phyloP scores from a whole-genome alignment of 2,113 vertebrate species.

The Prinia subflava region DNA sequence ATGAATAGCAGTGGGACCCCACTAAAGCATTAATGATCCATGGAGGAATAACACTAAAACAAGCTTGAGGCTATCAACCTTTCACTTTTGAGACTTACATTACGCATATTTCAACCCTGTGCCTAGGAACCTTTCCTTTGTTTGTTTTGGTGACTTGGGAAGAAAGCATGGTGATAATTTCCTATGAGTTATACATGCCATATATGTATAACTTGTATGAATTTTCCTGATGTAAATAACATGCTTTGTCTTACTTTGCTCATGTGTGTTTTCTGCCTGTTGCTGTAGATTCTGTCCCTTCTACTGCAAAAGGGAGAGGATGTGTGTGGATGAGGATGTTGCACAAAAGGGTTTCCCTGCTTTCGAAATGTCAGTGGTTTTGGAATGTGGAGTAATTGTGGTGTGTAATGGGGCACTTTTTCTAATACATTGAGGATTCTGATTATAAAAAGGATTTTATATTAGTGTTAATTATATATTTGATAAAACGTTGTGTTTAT shows the following conservation, averaged over 20 bases:
- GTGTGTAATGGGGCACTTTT: not conserved
- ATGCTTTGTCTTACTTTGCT: not conserved
- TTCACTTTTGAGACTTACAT: not conserved
- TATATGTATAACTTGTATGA: not conserved
- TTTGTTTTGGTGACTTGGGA: not conserved
- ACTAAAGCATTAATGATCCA: constrained; percentile 21
- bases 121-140: not conserved
- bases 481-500: not conserved
- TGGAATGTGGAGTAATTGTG: not conserved
- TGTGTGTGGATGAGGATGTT: not conserved
- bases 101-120: not conserved
- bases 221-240: not conserved
- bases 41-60: not conserved
- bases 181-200: not conserved
- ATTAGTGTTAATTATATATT: not conserved
- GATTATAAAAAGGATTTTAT: not conserved
- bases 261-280: accelerated
- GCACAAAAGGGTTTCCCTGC: not conserved
- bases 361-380: not conserved
- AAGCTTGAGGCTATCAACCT: not conserved
- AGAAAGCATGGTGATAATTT: not conserved
- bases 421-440: not conserved
- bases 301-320: not conserved
- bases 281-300: not conserved
- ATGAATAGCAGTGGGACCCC: not conserved